A percentile compares a stretch with the other conserved stretches of the same genome.
These are phyloP conservation scores for Leptobrachium leishanense DNA, from an alignment of 2,113 vertebrate genomes.

Conservation along the genomic window DNA sequence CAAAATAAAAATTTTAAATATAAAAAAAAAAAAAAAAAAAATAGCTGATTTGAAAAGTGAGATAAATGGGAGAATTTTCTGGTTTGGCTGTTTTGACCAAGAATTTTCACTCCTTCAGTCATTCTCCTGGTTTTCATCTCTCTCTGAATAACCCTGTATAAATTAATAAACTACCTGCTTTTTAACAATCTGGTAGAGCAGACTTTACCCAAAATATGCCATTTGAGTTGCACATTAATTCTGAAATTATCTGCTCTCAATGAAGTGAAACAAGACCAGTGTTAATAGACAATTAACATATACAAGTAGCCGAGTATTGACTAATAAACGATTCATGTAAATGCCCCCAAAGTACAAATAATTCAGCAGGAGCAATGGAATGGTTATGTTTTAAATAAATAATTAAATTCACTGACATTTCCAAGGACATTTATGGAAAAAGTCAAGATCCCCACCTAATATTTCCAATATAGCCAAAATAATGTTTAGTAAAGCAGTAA, in stretches of 20 bases:
- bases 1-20: too few species aligned
- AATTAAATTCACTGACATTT: not conserved
- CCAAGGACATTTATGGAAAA: too few species aligned
- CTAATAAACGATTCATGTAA: not conserved
- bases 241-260: not conserved
- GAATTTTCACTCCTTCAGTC: too few species aligned
- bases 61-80: too few species aligned
- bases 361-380: not conserved
- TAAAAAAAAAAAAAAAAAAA: too few species aligned
- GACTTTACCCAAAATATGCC: not conserved
- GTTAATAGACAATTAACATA: not conserved
- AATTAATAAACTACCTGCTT: not conserved
- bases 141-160: too few species aligned
- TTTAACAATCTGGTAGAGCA: not conserved
- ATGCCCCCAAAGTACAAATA: not conserved
- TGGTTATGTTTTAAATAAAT: not conserved
- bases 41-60: too few species aligned
- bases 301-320: not conserved
- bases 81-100: too few species aligned
- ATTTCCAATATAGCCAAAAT: not conserved
- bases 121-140: too few species aligned
- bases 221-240: not conserved
- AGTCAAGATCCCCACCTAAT: not conserved
- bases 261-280: not conserved
- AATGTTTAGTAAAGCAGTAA: too few species aligned